Evolutionary conservation across 2,888 invertebrate species (phyloP).

Genomic region (Ariolimax columbianus): DNA sequence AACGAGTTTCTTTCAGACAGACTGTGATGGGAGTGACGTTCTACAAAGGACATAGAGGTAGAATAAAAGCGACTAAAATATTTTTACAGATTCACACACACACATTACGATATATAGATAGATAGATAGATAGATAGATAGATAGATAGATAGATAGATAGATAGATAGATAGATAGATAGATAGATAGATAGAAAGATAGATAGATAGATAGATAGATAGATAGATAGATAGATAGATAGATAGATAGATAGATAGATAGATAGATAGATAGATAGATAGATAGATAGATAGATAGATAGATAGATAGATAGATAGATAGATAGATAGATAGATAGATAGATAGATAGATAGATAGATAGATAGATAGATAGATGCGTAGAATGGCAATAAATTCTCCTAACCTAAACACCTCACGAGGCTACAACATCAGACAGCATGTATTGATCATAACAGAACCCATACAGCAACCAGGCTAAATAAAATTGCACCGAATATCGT

Average conservation of each 20-base stretch:
- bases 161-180: background rate
- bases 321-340: slow-evolving; percentile 31
- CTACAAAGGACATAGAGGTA: too few relatives aligned
- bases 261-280: slow-evolving; percentile 32
- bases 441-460: too few relatives aligned
- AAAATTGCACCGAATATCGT: too few relatives aligned
- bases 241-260: slow-evolving; percentile 1
- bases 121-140: slow-evolving; percentile 29
- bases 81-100: background rate
- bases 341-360: slow-evolving; percentile 26
- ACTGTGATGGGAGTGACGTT: too few relatives aligned
- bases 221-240: background rate
- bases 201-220: slow-evolving; percentile 1
- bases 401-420: too few relatives aligned
- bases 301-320: slow-evolving; percentile 41
- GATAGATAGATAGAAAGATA: slow-evolving; percentile 19
- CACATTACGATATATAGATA: too few relatives aligned
- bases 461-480: too few relatives aligned
- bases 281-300: slow-evolving; percentile 35
- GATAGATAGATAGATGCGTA: background rate
- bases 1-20: too few relatives aligned
- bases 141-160: background rate
- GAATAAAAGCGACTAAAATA: too few relatives aligned
- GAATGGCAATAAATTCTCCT: too few relatives aligned
- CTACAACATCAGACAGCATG: too few relatives aligned